These are phyloP conservation scores for Zosterops borbonicus DNA, from an alignment of 2,113 vertebrate genomes.

Conservation along the genomic window DNA sequence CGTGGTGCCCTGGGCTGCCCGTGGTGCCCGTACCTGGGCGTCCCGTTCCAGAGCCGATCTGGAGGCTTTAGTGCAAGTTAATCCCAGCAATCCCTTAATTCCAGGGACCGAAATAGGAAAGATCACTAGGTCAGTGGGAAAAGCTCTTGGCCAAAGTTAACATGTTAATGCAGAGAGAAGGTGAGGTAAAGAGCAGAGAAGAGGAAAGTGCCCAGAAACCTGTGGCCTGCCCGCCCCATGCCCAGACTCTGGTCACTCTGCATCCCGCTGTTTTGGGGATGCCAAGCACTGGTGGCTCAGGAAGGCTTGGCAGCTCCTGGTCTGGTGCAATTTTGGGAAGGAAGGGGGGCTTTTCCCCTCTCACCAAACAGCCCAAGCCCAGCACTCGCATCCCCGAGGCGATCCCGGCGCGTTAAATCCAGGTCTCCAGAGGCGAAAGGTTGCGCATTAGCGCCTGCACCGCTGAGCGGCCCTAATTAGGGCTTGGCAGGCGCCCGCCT, in stretches of 20 bases:
- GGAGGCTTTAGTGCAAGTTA: slow-evolving; percentile 48
- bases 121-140: slow-evolving; percentile 72
- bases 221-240: not conserved
- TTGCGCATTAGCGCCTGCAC: not conserved
- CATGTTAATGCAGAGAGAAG: slow-evolving; percentile 3
- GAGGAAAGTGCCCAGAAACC: not conserved
- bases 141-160: slow-evolving; percentile 50
- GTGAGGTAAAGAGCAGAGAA: not conserved
- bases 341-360: not conserved
- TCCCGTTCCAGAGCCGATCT: slow-evolving; percentile 5
- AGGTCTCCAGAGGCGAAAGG: not conserved
- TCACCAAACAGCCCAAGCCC: not conserved
- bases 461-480: slow-evolving; percentile 41
- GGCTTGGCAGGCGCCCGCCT: slow-evolving; percentile 18
- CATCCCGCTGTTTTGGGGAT: accelerated
- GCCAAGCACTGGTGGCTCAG: accelerated
- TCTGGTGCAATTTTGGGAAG: accelerated
- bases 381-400: accelerated
- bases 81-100: slow-evolving; percentile 67
- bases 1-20: not conserved
- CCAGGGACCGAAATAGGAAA: slow-evolving; percentile 60
- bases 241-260: accelerated
- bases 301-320: accelerated
- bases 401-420: not conserved
- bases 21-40: slow-evolving; percentile 1